phyloP scores from a whole-genome alignment of 1,140 invertebrate genomes.

The Liolophura sinensis region DNA sequence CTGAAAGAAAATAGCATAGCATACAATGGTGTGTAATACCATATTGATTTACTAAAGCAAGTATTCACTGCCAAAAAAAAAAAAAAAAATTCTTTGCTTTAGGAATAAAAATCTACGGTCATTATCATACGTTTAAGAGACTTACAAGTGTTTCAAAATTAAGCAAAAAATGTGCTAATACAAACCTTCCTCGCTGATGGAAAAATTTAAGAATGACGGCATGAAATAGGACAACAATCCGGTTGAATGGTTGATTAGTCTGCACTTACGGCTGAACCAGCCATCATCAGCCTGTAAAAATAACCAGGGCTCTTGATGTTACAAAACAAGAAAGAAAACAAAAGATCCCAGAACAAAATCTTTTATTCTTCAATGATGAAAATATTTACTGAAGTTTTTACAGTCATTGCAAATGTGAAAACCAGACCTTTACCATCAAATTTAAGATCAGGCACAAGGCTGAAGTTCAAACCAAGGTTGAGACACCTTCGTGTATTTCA shows the following conservation, averaged over 20 bases:
- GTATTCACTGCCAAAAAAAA: background rate
- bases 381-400: too few relatives aligned
- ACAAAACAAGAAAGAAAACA: background rate
- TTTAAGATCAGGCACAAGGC: too few relatives aligned
- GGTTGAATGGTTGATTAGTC: conserved; percentile 93
- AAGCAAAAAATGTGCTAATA: conserved; percentile 6
- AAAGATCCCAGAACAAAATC: background rate
- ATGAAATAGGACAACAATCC: conserved; percentile 82
- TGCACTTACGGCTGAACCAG: conserved; percentile 95
- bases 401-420: too few relatives aligned
- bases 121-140: background rate
- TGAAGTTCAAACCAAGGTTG: too few relatives aligned
- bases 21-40: background rate
- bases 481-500: too few relatives aligned
- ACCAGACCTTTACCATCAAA: too few relatives aligned
- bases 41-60: background rate
- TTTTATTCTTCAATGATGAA: too few relatives aligned
- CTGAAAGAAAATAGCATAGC: conserved; percentile 54
- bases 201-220: conserved; percentile 84
- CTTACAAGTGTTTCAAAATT: conserved; percentile 17
- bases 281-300: conserved; percentile 64
- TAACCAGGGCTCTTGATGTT: background rate
- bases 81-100: background rate
- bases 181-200: conserved; percentile 74
- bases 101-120: background rate